Evolutionary conservation across 2,888 invertebrate genomes (phyloP).

Genomic region (Leptopilina syphax): DNA sequence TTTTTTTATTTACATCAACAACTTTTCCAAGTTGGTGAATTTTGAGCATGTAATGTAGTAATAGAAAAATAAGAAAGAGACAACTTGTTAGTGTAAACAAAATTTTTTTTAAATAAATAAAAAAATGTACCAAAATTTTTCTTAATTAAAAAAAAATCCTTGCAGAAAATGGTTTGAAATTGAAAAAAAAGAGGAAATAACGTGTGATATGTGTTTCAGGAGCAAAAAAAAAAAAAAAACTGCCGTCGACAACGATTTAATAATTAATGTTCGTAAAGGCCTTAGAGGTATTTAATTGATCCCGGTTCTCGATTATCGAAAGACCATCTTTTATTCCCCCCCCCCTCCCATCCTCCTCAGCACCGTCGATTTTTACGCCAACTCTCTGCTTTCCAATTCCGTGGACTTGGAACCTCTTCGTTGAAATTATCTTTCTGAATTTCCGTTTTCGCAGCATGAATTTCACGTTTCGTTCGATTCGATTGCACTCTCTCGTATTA

Average conservation of each 20-base stretch:
- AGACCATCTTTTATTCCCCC: conserved; percentile 18
- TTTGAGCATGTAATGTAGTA: not conserved
- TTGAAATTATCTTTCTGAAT: conserved; percentile 37
- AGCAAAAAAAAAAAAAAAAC: conserved; percentile 48
- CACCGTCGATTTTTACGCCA: no score
- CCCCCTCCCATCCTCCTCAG: conserved; percentile 1
- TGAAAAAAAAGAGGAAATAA: not conserved
- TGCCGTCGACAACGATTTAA: conserved; percentile 62
- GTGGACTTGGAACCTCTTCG: conserved; percentile 34
- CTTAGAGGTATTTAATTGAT: conserved; percentile 63
- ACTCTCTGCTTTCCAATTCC: conserved; percentile 2
- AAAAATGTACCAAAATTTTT: not conserved
- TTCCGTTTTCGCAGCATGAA: conserved; percentile 39
- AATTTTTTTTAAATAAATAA: not conserved
- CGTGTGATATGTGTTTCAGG: not conserved
- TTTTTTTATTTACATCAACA: not conserved
- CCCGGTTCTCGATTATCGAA: conserved; percentile 64
- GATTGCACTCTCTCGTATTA: conserved; percentile 40
- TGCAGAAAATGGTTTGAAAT: not conserved
- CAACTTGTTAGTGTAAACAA: not conserved
- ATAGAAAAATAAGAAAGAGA: not conserved
- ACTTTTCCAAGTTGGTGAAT: conserved; percentile 8
- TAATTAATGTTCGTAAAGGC: conserved; percentile 59
- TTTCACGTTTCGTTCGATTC: conserved; percentile 41
- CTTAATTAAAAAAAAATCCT: not conserved